These are phyloP conservation scores for Dendropsophus ebraccatus DNA, from an alignment of 2,113 vertebrate species.

Conservation along the genomic window DNA sequence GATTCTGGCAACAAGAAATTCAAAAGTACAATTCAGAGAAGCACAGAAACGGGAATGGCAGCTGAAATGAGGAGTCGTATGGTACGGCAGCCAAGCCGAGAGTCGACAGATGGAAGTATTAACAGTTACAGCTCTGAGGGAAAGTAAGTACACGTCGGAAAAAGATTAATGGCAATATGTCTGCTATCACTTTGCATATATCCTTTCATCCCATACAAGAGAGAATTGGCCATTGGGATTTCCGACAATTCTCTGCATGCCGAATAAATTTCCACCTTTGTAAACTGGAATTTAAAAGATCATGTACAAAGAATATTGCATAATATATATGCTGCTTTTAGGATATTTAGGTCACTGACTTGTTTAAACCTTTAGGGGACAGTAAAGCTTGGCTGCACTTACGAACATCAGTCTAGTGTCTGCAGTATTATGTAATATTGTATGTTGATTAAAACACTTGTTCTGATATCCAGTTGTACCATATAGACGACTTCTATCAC, in stretches of 20 bases:
- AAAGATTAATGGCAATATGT: background rate
- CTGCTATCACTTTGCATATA: background rate
- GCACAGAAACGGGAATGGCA: conserved; percentile 96
- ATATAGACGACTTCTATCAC: background rate
- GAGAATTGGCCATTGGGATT: background rate
- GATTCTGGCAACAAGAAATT: conserved; percentile 92
- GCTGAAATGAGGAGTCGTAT: conserved; percentile 92
- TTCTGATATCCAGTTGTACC: background rate
- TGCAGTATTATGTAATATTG: background rate
- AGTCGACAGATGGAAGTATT: conserved; percentile 97
- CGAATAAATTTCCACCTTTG: background rate
- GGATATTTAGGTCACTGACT: background rate
- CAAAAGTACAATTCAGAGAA: conserved; percentile 94
- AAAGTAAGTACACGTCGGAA: conserved; percentile 82
- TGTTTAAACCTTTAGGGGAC: background rate
- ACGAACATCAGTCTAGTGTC: background rate
- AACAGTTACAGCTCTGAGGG: conserved; percentile 97
- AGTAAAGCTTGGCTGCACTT: background rate
- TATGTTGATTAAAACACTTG: background rate
- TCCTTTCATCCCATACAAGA: background rate
- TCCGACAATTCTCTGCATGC: background rate
- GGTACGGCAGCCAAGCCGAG: conserved; percentile 93
- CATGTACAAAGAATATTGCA: background rate
- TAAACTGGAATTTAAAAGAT: background rate
- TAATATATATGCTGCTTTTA: background rate